Evolutionary conservation across 2,797 vertebrate species (phyloP).

Genomic region (Limosa lapponica): DNA sequence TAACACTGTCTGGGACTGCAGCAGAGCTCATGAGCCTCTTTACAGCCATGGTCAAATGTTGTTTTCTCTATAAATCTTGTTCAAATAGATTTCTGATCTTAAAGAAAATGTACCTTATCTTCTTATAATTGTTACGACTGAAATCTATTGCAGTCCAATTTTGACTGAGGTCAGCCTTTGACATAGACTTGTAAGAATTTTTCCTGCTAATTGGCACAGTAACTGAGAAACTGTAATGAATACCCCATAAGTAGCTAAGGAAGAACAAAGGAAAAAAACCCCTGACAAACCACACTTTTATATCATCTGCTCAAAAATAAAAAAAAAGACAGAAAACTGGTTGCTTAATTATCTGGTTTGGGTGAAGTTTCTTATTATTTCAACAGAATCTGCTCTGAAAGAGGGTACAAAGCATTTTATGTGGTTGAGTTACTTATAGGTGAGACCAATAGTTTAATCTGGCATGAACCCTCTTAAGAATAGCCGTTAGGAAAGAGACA

Average conservation of each 20-base stretch:
- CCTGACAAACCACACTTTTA: background rate
- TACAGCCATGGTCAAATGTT: background rate
- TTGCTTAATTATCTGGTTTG: background rate
- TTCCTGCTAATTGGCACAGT: background rate
- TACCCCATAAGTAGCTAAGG: background rate
- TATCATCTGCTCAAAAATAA: background rate
- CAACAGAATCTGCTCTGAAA: background rate
- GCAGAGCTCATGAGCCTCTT: background rate
- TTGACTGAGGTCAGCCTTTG: background rate
- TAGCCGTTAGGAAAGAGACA: background rate
- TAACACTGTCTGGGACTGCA: background rate
- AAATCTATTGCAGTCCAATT: background rate
- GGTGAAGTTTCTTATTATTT: background rate
- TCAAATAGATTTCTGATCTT: background rate
- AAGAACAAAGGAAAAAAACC: background rate
- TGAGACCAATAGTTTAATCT: background rate
- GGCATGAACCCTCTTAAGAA: background rate
- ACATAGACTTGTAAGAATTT: background rate
- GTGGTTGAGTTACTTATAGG: background rate
- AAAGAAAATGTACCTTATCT: background rate
- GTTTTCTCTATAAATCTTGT: background rate
- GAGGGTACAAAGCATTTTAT: background rate
- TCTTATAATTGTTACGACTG: background rate
- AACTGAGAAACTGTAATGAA: background rate
- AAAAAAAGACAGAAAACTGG: background rate